phyloP scores from a whole-genome alignment of 2,113 vertebrate genomes.

The Nipponia nippon region DNA sequence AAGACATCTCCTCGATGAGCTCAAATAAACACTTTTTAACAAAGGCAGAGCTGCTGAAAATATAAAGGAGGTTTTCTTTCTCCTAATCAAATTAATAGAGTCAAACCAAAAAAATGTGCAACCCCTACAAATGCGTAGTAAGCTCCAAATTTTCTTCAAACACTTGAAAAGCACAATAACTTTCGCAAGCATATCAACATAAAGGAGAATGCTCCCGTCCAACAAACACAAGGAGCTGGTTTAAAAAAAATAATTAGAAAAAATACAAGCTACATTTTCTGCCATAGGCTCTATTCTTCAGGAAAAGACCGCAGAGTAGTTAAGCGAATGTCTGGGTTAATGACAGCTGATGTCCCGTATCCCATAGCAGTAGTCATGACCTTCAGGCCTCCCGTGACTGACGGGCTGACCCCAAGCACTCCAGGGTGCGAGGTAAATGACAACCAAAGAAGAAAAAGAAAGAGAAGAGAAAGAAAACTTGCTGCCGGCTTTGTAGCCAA shows the following conservation, averaged over 20 bases:
- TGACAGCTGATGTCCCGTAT: slow-evolving; percentile 23
- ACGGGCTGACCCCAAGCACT: slow-evolving; percentile 54
- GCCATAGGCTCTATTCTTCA: neutral
- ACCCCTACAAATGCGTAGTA: accelerated
- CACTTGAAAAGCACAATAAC: neutral
- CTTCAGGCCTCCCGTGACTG: slow-evolving; percentile 28
- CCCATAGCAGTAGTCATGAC: slow-evolving; percentile 19
- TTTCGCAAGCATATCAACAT: neutral
- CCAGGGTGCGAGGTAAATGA: slow-evolving; percentile 43
- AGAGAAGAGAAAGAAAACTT: slow-evolving; percentile 17
- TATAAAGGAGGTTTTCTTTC: neutral
- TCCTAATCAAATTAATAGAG: neutral
- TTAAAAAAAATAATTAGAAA: neutral
- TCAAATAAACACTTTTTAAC: accelerated
- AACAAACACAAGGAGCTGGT: neutral
- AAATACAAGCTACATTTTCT: neutral
- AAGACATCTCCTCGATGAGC: neutral
- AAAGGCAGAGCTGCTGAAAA: neutral
- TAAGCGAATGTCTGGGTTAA: slow-evolving; percentile 7
- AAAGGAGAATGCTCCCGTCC: neutral
- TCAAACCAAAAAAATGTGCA: neutral
- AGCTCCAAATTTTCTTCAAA: neutral
- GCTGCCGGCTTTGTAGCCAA: slow-evolving; percentile 39
- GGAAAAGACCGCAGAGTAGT: neutral
- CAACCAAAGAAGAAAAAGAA: neutral